Percentiles rank a stretch among this genome's conserved stretches.
phyloP scores from a whole-genome alignment of 2,888 invertebrate genomes.

The Gibbula magus region DNA sequence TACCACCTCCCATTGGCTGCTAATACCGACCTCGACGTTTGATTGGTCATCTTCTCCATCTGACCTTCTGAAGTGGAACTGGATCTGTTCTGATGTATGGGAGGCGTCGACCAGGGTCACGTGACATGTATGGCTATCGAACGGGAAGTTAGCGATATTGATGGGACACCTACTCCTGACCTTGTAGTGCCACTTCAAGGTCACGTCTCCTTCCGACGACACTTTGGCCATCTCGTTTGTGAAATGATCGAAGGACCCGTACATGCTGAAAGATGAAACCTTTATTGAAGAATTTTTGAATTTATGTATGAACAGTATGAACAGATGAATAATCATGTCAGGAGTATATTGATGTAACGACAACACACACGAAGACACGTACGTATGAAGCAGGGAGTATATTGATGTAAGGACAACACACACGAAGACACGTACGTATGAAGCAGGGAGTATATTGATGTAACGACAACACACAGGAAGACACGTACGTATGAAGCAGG shows the following conservation, averaged over 20 bases:
- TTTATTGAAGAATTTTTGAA: too few relatives aligned
- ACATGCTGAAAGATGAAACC: conserved; percentile 22
- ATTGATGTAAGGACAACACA: too few relatives aligned
- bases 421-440: too few relatives aligned
- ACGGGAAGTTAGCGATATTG: conserved; percentile 34
- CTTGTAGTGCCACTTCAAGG: conserved; percentile 32
- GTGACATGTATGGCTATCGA: conserved; percentile 30
- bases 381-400: too few relatives aligned
- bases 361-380: too few relatives aligned
- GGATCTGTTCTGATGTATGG: conserved; percentile 27
- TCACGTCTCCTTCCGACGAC: conserved; percentile 26
- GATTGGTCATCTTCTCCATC: neutral
- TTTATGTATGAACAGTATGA: too few relatives aligned
- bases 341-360: too few relatives aligned
- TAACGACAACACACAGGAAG: too few relatives aligned
- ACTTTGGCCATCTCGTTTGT: conserved; percentile 27
- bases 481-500: conserved; percentile 32
- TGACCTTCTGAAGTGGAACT: conserved; percentile 26
- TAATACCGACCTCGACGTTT: conserved; percentile 23
- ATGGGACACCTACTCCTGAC: conserved; percentile 27
- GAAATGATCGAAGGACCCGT: conserved; percentile 21
- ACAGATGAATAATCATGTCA: too few relatives aligned
- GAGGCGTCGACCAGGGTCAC: conserved; percentile 14
- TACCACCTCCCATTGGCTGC: conserved; percentile 25
- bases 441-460: too few relatives aligned